Evolutionary conservation across 1,140 invertebrate genomes (phyloP).

Genomic region (Gryon sp.): DNA sequence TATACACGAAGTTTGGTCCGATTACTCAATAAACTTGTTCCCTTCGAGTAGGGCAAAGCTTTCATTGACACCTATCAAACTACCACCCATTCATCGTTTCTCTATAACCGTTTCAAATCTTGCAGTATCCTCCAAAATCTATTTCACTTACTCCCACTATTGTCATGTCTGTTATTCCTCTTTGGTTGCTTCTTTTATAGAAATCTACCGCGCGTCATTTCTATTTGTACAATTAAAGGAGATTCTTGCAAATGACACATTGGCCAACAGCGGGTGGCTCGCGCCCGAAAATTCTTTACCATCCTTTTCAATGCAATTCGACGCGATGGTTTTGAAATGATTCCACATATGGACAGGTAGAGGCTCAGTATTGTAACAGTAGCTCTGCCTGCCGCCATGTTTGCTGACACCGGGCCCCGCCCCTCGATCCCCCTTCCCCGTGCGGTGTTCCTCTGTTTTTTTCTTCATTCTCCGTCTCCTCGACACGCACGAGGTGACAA

Average conservation of each 20-base stretch:
- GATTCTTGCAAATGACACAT: slow-evolving; percentile 46
- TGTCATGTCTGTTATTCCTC: background rate
- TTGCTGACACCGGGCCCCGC: slow-evolving; percentile 73
- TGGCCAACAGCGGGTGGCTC: slow-evolving; percentile 64
- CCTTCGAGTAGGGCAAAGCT: slow-evolving; percentile 21
- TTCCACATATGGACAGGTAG: slow-evolving; percentile 63
- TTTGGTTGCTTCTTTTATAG: background rate
- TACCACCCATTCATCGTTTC: slow-evolving; percentile 29
- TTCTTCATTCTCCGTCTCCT: slow-evolving; percentile 44
- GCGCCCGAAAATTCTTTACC: slow-evolving; percentile 50
- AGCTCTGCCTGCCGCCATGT: slow-evolving; percentile 66
- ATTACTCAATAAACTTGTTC: slow-evolving; percentile 44
- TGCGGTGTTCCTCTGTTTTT: slow-evolving; percentile 8
- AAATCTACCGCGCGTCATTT: slow-evolving; percentile 35
- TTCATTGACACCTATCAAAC: slow-evolving; percentile 35
- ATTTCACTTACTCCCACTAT: slow-evolving; percentile 34
- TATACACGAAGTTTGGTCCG: background rate
- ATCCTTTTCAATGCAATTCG: slow-evolving; percentile 70
- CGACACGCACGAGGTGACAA: slow-evolving; percentile 77
- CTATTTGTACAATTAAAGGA: slow-evolving; percentile 56
- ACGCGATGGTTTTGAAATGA: slow-evolving; percentile 73
- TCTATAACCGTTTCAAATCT: slow-evolving; percentile 35
- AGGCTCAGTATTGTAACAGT: slow-evolving; percentile 59
- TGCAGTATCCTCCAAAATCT: slow-evolving; percentile 32
- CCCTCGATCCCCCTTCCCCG: slow-evolving; percentile 33